Base-by-base conservation (phyloP, 2,888 invertebrate genomes). In the Zygogramma bicolorata region DNA sequence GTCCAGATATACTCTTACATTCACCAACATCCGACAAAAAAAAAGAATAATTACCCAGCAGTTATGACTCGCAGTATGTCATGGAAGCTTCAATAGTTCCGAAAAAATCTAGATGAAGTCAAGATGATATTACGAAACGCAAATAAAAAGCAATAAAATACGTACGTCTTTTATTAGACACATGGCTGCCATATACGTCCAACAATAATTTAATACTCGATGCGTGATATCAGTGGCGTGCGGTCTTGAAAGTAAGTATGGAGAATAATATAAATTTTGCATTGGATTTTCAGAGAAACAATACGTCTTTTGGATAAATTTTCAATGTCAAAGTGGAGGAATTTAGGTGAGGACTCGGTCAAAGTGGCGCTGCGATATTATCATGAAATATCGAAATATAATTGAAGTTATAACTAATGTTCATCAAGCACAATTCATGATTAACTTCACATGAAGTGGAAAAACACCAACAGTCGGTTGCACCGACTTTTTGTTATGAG, bases 131-230 rank as follows among this genome's bases (percentile, higher is more conserved):
- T 46, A 65, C 61, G 66, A 67, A 71, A 66, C 34, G 58, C 67
- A 68, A 29, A 60, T 68, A 68, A 73, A 63, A 67, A 71, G 25
- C 38, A 66, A 63, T 57, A 65, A 68, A 62, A 65, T 40, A 68
- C 65, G 61, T 67, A 72, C 53, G 67, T 58, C 65, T 67, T 38
- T 62, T 65, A 70, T 72, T 61, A 71, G 68, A 76, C 76, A 76
- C 68, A 74, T 76, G 76, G 76, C 74, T 63, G 65, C 76, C 76
- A 76, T 53, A 53, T 53, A 53, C 57, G 70, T 72, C 70, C 42
- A 74, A 65, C 42, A 46, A 42, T 57, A 66, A 59, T 71, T 74
- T 65, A 75, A 72, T 76, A 68, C 68, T 71, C 70, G 70, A 74
- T 68, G 27, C 25, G 10, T 34, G 42, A 31, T 27, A 27, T 31